These are phyloP conservation scores for Octonoba sinensis DNA, from an alignment of 2,888 invertebrate genomes.

Conservation along the genomic window DNA sequence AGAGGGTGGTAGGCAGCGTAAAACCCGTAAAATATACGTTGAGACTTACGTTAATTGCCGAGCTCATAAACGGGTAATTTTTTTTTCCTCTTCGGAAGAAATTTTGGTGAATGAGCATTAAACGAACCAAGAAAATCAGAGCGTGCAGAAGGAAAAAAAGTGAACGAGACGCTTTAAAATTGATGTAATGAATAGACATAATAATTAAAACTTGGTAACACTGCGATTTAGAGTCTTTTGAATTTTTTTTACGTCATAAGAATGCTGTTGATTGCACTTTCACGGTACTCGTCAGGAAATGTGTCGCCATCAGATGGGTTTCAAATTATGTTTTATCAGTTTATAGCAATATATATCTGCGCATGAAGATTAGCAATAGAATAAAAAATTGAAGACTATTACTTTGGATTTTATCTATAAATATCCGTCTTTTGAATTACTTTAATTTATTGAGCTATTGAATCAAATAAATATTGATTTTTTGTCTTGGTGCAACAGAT, in stretches of 20 bases:
- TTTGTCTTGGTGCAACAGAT: too few relatives aligned
- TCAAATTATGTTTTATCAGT: too few relatives aligned
- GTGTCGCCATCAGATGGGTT: too few relatives aligned
- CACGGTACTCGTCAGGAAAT: too few relatives aligned
- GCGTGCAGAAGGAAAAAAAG: slow-evolving; percentile 10
- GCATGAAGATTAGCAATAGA: too few relatives aligned
- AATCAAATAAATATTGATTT: too few relatives aligned
- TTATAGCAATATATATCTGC: too few relatives aligned
- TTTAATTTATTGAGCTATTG: too few relatives aligned
- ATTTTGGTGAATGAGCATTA: slow-evolving; percentile 12
- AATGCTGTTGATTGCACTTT: not conserved
- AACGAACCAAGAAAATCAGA: not conserved
- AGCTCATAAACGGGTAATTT: slow-evolving; percentile 46
- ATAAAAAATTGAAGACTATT: too few relatives aligned
- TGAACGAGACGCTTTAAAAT: slow-evolving; percentile 32
- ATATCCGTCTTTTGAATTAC: too few relatives aligned
- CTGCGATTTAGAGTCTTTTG: not conserved
- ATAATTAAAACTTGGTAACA: slow-evolving; percentile 40
- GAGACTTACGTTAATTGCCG: slow-evolving; percentile 46
- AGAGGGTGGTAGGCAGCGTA: slow-evolving; percentile 25
- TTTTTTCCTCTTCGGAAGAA: slow-evolving; percentile 16
- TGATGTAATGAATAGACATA: slow-evolving; percentile 33
- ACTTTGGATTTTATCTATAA: too few relatives aligned
- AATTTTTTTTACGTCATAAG: not conserved
- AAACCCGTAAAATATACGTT: slow-evolving; percentile 40